phyloP scores from a whole-genome alignment of 2,797 vertebrate species.

The Hemitrygon akajei region DNA sequence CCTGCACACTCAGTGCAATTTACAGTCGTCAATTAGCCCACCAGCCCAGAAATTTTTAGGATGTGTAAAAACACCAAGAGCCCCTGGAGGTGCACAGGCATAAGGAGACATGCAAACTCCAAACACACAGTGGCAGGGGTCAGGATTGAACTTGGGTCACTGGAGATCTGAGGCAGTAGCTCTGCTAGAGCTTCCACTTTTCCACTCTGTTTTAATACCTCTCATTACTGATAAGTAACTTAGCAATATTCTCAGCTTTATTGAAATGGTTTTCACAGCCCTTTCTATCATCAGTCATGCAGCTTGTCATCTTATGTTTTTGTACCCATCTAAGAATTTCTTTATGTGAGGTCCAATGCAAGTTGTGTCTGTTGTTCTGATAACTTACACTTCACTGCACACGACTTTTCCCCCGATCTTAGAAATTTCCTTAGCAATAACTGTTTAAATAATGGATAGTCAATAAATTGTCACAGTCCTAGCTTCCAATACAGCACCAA shows the following conservation, averaged over 20 bases:
- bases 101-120: too few relatives aligned
- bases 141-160: too few relatives aligned
- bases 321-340: not conserved
- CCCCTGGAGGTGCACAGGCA: too few relatives aligned
- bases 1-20: too few relatives aligned
- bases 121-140: too few relatives aligned
- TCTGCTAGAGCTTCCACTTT: too few relatives aligned
- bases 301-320: not conserved
- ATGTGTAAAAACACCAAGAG: too few relatives aligned
- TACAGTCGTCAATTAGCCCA: too few relatives aligned
- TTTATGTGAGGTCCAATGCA: not conserved
- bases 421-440: not conserved
- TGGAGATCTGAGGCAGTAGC: too few relatives aligned
- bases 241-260: not conserved
- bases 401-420: not conserved
- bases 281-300: not conserved
- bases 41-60: too few relatives aligned
- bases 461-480: not conserved
- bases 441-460: not conserved
- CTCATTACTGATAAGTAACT: not conserved
- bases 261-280: not conserved
- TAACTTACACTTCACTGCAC: not conserved
- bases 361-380: not conserved
- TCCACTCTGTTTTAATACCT: not conserved
- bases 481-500: not conserved